Percentiles rank a stretch among this genome's conserved stretches.
Evolutionary conservation across 2,113 vertebrate genomes (phyloP).

Genomic region (Neogobius melanostomus): DNA sequence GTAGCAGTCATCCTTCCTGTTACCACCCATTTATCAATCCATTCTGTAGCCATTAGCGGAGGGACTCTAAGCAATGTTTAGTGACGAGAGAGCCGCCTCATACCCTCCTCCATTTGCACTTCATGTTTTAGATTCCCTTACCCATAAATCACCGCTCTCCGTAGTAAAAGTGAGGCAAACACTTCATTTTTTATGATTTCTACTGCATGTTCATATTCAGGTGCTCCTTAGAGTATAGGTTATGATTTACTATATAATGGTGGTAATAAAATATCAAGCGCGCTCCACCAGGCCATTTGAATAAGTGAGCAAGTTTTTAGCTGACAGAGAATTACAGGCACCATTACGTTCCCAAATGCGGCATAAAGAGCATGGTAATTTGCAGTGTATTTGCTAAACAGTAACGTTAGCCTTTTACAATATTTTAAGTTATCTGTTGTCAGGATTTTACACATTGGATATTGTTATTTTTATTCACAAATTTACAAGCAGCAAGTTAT

Average conservation of each 20-base stretch:
- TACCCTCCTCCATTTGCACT: conserved; percentile 1
- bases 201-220: conserved; percentile 36
- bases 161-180: conserved; percentile 52
- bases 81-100: conserved; percentile 23
- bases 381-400: not conserved
- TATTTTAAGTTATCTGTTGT: no score
- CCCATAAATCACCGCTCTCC: conserved; percentile 42
- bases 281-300: conserved; percentile 28
- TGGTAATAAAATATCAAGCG: conserved; percentile 33
- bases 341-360: conserved; percentile 22
- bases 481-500: no score
- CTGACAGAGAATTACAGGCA: conserved; percentile 17
- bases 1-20: conserved; percentile 2
- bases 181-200: conserved; percentile 44
- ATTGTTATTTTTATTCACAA: no score
- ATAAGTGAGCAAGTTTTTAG: conserved; percentile 22
- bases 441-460: no score
- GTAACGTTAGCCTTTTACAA: not conserved
- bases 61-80: conserved; percentile 10
- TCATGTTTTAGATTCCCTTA: conserved; percentile 23
- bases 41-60: conserved; percentile 25
- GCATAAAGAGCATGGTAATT: not conserved
- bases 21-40: conserved; percentile 11
- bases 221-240: conserved; percentile 17
- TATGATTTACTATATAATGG: conserved; percentile 50